Base-by-base conservation (phyloP, 2,113 vertebrate genomes). In the Sarotherodon lohbergeri region DNA sequence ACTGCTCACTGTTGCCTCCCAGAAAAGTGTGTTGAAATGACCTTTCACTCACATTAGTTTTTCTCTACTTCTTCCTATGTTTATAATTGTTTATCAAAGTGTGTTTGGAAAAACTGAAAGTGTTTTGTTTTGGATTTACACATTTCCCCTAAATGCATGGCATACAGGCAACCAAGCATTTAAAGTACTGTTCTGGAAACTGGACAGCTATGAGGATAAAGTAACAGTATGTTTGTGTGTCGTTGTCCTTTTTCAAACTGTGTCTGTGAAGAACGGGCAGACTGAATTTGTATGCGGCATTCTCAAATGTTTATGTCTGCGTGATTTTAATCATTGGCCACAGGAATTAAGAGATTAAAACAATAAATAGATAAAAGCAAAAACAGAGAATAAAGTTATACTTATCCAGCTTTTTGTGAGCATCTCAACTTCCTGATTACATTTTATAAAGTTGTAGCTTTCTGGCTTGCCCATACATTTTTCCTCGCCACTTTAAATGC, bases 201-300 rank as follows among this genome's bases (percentile, higher is more conserved):
- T 0, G 16, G 71, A 50, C 43, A 50, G 43, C 24, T 50, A 32
- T 0, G 41, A 19, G 14, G 9, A 32, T 50, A 50, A 50, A 78
- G 43, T 78, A 48, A 50, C 9, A 50, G 24, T 12, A 78, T 32
- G 71, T 50, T 50, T 78, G 24, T 32, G 24, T 73, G 68, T 73
- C 16, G 13, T 3, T 73, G 39, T 24, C 7, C 41, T 46, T 48
- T 17, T 76, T 76, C 9, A 76, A 48, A 2, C 24, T 29, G 17
- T 59, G 22, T 27, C 22, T 46, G 41, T 3, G 22, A 24, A 0
- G 22, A 46, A 46, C 1, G 4, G 29, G 43, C 43, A 32, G 43
- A 50, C 32, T 1, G 27, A 50, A 46, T 73, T 50, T 48, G 5
- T 76, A 43, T 52, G 73, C n/a, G 46, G 46, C 46, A 7, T 78